phyloP scores from a whole-genome alignment of 2,888 invertebrate species.

The Epsilonema sp. region DNA sequence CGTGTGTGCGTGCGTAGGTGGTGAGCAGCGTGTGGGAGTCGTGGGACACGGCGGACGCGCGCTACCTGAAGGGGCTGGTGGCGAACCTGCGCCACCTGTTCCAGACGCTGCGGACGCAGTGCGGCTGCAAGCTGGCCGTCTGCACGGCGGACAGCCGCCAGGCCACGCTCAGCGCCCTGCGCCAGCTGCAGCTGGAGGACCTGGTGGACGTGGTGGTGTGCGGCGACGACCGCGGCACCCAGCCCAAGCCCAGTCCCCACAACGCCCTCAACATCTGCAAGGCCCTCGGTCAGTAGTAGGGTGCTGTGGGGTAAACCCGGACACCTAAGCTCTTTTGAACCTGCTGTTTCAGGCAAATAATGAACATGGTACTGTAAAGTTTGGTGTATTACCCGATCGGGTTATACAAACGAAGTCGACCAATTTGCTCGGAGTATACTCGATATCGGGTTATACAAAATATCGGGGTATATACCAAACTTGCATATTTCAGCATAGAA shows the following conservation, averaged over 20 bases:
- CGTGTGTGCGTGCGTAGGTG: constrained; percentile 15
- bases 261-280: constrained; percentile 29
- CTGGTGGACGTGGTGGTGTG: constrained; percentile 32
- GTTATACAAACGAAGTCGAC: no score
- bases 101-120: constrained; percentile 26
- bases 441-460: no score
- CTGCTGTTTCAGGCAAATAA: no score
- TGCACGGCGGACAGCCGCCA: constrained; percentile 33
- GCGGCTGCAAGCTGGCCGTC: constrained; percentile 33
- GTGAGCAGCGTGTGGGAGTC: constrained; percentile 25
- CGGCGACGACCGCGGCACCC: constrained; percentile 31
- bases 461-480: no score
- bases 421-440: no score
- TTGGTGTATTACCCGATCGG: no score
- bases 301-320: no score
- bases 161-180: constrained; percentile 10
- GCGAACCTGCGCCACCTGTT: constrained; percentile 31
- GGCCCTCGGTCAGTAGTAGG: no score
- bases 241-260: constrained; percentile 33
- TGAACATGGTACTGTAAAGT: no score
- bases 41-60: constrained; percentile 19
- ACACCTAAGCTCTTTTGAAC: no score
- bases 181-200: background rate
- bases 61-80: constrained; percentile 27
- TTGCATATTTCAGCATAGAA: no score